Percentiles rank a stretch among this genome's conserved stretches.
Conservation (phyloP, 2,888 invertebrate genomes). For the Pedicia rivosa region DNA sequence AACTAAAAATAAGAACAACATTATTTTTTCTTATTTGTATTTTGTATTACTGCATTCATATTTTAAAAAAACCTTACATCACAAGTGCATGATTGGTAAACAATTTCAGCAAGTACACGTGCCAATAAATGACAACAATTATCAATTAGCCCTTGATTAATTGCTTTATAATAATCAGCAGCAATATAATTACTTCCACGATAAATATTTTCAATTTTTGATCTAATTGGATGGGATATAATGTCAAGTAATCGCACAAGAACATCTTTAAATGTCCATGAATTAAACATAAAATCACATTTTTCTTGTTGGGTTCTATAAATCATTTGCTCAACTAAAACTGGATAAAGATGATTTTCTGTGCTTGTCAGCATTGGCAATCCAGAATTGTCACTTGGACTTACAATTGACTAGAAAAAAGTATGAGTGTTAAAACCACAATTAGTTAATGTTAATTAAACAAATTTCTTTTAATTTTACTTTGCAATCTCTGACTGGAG, state of each 20-base stretch:
- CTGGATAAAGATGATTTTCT: slow-evolving; percentile 56
- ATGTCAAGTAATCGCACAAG: slow-evolving; percentile 68
- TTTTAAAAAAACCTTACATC: slow-evolving; percentile 46
- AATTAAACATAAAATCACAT: slow-evolving; percentile 26
- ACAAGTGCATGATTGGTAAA: slow-evolving; percentile 59
- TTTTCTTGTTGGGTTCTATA: slow-evolving; percentile 41
- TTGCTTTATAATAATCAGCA: slow-evolving; percentile 20
- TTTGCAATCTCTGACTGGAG: slow-evolving; percentile 26
- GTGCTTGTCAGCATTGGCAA: slow-evolving; percentile 48
- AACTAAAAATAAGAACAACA: slow-evolving; percentile 16
- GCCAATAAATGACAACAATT: slow-evolving; percentile 64
- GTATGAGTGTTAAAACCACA: neutral
- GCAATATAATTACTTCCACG: slow-evolving; percentile 29
- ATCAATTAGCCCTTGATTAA: slow-evolving; percentile 39
- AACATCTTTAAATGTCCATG: slow-evolving; percentile 54
- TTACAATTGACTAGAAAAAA: slow-evolving; percentile 30
- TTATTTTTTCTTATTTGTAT: neutral
- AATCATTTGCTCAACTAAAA: slow-evolving; percentile 63
- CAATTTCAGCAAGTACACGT: slow-evolving; percentile 74
- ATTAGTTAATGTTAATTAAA: neutral
- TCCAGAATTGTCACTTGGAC: slow-evolving; percentile 52
- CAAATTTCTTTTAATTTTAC: neutral
- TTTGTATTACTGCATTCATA: too few relatives aligned
- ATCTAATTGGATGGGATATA: slow-evolving; percentile 60
- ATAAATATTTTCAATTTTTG: slow-evolving; percentile 28